These are phyloP conservation scores for Scaptomyza flava DNA, from an alignment of 2,888 invertebrate species.

Conservation along the genomic window DNA sequence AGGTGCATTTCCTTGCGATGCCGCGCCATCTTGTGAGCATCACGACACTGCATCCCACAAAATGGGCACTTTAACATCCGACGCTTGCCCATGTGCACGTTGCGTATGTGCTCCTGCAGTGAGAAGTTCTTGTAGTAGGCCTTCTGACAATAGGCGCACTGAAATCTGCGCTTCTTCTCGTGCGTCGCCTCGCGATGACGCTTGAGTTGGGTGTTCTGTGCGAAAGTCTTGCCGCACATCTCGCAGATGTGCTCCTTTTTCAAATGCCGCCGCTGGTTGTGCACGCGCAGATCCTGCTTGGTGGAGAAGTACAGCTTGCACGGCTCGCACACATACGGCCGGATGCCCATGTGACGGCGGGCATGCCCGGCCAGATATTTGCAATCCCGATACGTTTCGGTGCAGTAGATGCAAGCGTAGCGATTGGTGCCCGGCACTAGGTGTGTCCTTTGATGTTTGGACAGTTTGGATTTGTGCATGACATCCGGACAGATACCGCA, in stretches of 20 bases:
- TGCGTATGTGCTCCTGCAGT: slow-evolving; percentile 80
- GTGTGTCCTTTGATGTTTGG: slow-evolving; percentile 76
- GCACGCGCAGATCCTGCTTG: slow-evolving; percentile 79
- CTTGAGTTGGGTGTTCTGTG: slow-evolving; percentile 80
- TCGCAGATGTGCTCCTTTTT: slow-evolving; percentile 81
- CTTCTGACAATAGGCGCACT: slow-evolving; percentile 76
- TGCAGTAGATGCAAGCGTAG: slow-evolving; percentile 78
- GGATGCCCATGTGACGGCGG: slow-evolving; percentile 80
- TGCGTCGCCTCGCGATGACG: slow-evolving; percentile 81
- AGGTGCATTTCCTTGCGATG: slow-evolving; percentile 81
- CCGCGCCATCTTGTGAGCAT: slow-evolving; percentile 81
- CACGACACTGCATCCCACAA: slow-evolving; percentile 81
- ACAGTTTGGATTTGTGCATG: slow-evolving; percentile 69
- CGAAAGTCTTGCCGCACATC: slow-evolving; percentile 80
- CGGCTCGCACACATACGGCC: slow-evolving; percentile 79
- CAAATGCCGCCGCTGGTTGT: slow-evolving; percentile 79
- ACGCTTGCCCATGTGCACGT: slow-evolving; percentile 80
- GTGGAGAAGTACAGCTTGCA: slow-evolving; percentile 81
- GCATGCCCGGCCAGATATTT: slow-evolving; percentile 81
- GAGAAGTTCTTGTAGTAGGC: slow-evolving; percentile 82
- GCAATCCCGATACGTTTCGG: slow-evolving; percentile 78
- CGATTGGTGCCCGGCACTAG: slow-evolving; percentile 75
- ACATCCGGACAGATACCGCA: slow-evolving; percentile 82
- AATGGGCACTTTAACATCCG: slow-evolving; percentile 81
- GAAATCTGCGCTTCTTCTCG: slow-evolving; percentile 79